These are phyloP conservation scores for Atethmia centrago DNA, from an alignment of 2,888 invertebrate species.

Conservation along the genomic window DNA sequence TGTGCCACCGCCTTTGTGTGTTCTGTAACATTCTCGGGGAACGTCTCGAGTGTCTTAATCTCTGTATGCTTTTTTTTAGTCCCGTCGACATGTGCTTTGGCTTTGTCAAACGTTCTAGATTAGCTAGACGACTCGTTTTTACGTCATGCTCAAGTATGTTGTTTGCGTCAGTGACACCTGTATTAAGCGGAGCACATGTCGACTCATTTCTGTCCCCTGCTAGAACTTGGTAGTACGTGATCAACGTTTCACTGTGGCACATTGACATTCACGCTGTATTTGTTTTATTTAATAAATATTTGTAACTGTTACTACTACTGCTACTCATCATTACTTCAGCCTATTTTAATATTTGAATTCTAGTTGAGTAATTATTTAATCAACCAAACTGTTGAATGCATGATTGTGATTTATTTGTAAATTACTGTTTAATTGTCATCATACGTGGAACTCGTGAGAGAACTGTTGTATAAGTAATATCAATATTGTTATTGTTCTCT, in stretches of 20 bases:
- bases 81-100: slow-evolving; percentile 62
- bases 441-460: slow-evolving; percentile 23
- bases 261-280: slow-evolving; percentile 33
- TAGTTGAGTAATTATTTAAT: slow-evolving; percentile 24
- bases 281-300: slow-evolving; percentile 23
- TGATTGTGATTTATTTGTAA: slow-evolving; percentile 38
- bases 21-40: slow-evolving; percentile 62
- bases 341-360: slow-evolving; percentile 20
- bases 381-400: slow-evolving; percentile 33
- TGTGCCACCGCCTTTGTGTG: slow-evolving; percentile 65
- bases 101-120: slow-evolving; percentile 44
- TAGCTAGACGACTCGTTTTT: slow-evolving; percentile 20
- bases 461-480: slow-evolving; percentile 45
- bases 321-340: slow-evolving; percentile 27
- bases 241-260: slow-evolving; percentile 41
- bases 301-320: too few relatives aligned
- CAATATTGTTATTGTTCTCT: slow-evolving; percentile 52
- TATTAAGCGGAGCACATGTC: slow-evolving; percentile 61
- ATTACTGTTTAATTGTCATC: slow-evolving; percentile 13
- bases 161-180: slow-evolving; percentile 12
- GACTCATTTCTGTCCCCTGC: slow-evolving; percentile 54
- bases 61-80: slow-evolving; percentile 65
- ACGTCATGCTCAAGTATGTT: slow-evolving; percentile 20
- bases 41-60: slow-evolving; percentile 61
- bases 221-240: slow-evolving; percentile 47